These are phyloP conservation scores for Synchiropus splendidus DNA, from an alignment of 2,113 vertebrate species.

Conservation along the genomic window DNA sequence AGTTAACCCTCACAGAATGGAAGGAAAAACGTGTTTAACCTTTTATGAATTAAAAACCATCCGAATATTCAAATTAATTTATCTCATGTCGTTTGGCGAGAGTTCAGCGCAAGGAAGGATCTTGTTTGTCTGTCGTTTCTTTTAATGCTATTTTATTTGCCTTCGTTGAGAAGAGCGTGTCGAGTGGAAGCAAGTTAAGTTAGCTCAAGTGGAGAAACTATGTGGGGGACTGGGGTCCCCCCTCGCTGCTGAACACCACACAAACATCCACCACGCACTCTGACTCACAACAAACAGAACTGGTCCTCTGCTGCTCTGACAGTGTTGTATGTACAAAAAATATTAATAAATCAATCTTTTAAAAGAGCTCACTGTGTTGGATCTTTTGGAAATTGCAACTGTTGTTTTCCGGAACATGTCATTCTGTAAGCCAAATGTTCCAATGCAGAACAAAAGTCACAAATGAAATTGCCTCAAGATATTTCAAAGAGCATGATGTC, in stretches of 20 bases:
- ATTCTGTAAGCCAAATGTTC: too few species aligned
- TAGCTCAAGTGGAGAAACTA: constrained; percentile 59
- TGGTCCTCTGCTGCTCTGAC: constrained; percentile 73
- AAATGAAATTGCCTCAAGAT: too few species aligned
- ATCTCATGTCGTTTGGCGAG: constrained; percentile 33
- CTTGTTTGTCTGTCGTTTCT: constrained; percentile 17
- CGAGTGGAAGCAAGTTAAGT: constrained; percentile 34
- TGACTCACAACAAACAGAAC: constrained; percentile 49
- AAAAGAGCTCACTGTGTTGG: too few species aligned
- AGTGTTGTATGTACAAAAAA: constrained; percentile 71
- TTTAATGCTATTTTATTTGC: constrained; percentile 42
- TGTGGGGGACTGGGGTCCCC: constrained; percentile 34
- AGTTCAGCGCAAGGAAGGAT: constrained; percentile 31
- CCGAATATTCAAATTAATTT: constrained; percentile 39
- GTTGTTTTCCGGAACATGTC: too few species aligned
- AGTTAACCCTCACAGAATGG: constrained; percentile 20
- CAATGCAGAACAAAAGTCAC: too few species aligned
- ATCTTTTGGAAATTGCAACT: too few species aligned
- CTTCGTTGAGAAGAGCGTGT: constrained; percentile 49
- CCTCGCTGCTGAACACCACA: constrained; percentile 72
- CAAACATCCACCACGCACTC: constrained; percentile 33
- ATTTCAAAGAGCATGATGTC: too few species aligned
- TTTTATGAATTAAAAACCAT: constrained; percentile 42
- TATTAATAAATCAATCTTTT: constrained; percentile 79
- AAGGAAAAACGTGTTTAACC: constrained; percentile 25